phyloP scores from a whole-genome alignment of 2,113 vertebrate species.

The Onychorhynchus coronatus region DNA sequence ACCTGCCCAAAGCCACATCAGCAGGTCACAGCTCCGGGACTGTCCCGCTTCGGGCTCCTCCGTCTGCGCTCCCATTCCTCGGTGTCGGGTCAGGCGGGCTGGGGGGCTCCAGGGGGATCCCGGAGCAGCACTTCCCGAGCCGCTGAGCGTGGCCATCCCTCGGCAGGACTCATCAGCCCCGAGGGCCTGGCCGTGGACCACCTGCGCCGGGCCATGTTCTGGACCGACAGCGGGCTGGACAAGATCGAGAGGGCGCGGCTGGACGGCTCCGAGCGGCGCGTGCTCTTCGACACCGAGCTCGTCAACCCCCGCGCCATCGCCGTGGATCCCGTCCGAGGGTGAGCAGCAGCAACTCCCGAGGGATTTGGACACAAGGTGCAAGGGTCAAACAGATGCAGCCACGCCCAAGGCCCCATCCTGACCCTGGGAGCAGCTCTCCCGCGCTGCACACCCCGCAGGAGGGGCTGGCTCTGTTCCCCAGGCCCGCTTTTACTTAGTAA shows the following conservation, averaged over 20 bases:
- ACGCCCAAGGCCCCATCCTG: neutral
- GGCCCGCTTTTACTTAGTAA: neutral
- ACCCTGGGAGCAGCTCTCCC: neutral
- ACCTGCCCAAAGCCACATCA: neutral
- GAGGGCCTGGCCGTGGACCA: conserved; percentile 91
- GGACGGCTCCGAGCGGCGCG: conserved; percentile 83
- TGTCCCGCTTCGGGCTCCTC: neutral
- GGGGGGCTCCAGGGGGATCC: fast-evolving
- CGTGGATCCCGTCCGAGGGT: conserved; percentile 89
- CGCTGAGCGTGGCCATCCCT: neutral
- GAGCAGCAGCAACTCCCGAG: neutral
- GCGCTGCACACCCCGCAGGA: fast-evolving
- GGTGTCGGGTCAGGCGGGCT: fast-evolving
- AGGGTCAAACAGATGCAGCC: fast-evolving
- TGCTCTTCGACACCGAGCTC: conserved; percentile 84
- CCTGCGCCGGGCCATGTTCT: conserved; percentile 85
- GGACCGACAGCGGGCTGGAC: conserved; percentile 92
- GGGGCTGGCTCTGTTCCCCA: neutral
- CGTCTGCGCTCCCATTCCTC: fast-evolving
- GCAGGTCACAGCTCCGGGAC: fast-evolving
- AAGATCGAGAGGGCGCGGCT: conserved; percentile 85
- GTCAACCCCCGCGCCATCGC: conserved; percentile 95
- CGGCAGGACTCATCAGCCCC: conserved; percentile 88
- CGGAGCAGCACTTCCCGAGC: fast-evolving
- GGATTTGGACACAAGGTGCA: fast-evolving